Evolutionary conservation across 1,140 invertebrate species (phyloP), one percentile per base, ranked within the genome.

Genomic region (Calliopsis andreniformis): DNA sequence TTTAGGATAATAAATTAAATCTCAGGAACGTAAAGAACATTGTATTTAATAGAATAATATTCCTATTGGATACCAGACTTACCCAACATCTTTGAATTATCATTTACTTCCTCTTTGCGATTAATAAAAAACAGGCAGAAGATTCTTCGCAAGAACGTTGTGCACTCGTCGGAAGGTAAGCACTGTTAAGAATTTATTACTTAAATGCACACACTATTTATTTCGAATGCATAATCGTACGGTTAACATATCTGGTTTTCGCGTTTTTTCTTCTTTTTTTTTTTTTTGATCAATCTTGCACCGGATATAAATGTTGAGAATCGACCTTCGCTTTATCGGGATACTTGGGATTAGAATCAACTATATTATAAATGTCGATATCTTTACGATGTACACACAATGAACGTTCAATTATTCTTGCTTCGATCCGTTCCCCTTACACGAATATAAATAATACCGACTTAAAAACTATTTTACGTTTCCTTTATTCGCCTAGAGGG

Each of bases 381-480:
- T 83, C 86, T 84, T 90, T 83, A 89, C 79, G 85, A 80, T 89
- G 85, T 89, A 89, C 87, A 89, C 89, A 90, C 83, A 89, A 90
- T 73, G 87, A 89, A 90, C 86, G 87, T 90, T 83, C 88, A 88
- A 86, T 84, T 86, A 88, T 72, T 83, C 72, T 84, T 80, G 84
- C 68, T 73, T 84, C 82, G 83, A 66, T 75, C 82, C 82, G 83
- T 66, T 72, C 82, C 89, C 84, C 86, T 92, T 90, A 90, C 81
- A 90, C 85, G 87, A 91, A 87, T 90, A 91, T 89, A 92, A 92
- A 92, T 91, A 91, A 91, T 92, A 89, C 86, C 87, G 89, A 91
- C 89, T 92, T 92, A 92, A 82, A 88, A 91, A 87, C 85, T 89
- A 89, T 85, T 73, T 88, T 85, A 86, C 70, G 64, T 71, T 82